Percentiles rank a stretch among this genome's conserved stretches.
These are phyloP conservation scores for Riparia riparia DNA, from an alignment of 2,113 vertebrate genomes.

Conservation along the genomic window DNA sequence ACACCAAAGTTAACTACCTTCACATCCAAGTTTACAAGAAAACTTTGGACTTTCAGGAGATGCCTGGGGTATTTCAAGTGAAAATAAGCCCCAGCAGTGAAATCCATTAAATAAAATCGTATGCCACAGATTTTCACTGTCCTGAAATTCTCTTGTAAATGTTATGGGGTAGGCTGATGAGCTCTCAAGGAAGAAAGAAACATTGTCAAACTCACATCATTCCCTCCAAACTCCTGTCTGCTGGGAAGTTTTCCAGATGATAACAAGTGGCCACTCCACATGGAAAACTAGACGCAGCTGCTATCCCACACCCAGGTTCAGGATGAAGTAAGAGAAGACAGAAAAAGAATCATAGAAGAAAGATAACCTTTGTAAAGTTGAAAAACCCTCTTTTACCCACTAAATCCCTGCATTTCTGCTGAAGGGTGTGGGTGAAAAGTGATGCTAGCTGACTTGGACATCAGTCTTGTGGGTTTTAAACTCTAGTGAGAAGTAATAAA, in stretches of 20 bases:
- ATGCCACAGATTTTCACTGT: neutral
- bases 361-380: neutral
- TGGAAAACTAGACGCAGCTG: neutral
- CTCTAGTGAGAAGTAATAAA: neutral
- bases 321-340: neutral
- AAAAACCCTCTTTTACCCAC: neutral
- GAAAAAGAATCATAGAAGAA: neutral
- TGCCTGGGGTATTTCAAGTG: neutral
- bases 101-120: neutral
- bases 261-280: neutral
- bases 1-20: neutral
- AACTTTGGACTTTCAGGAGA: neutral
- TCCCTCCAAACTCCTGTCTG: neutral
- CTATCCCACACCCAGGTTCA: neutral
- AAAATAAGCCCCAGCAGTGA: neutral
- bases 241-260: neutral
- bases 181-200: neutral
- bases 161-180: neutral
- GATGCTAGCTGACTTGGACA: neutral
- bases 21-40: neutral
- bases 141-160: neutral
- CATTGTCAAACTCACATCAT: neutral
- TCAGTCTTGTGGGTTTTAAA: neutral
- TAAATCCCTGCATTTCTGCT: neutral
- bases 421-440: fast-evolving